Base-by-base conservation (phyloP, 2,888 invertebrate species). In the Dynastes maya region DNA sequence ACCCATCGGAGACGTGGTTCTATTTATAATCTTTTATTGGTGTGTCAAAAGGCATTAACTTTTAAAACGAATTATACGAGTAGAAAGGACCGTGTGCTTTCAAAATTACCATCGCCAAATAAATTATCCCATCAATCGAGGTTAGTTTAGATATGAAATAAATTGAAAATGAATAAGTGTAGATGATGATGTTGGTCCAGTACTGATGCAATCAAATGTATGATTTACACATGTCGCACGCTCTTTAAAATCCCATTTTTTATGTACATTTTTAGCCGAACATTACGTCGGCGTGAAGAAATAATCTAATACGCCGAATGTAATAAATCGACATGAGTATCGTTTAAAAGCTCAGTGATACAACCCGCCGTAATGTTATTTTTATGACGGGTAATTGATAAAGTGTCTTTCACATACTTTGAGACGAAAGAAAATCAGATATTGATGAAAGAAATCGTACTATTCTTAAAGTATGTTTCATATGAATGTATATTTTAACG, bases 161-260 rank as follows among this genome's bases (percentile, higher is more conserved):
- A 82, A 82, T 82, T 78, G 80, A 82, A 82, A 80, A 82, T 81
- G 81, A 82, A 82, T 82, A 82, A 80, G 81, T 80, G 82, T 81
- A 78, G 81, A 82, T 80, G 82, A 82, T 81, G 79, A 80, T 81
- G 79, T 82, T 80, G 77, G 80, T 77, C 80, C 74, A 70, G 78
- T 77, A 76, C 61, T 77, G 81, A 81, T 81, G 78, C 81, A 82
- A 82, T 82, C 81, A 80, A 79, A 81, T 76, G 72, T 77, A 77
- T 76, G 78, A 77, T 78, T 68, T 80, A 79, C 80, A 80, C 82
- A 81, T 80, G 81, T 81, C 81, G 78, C 55, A 78, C 75, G 78
- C 77, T 80, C 78, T 81, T 81, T 81, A 81, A 81, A 81, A 79
- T 80, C 79, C 71, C 68, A 80, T 81, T 72, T 67, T 51, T 80